Evolutionary conservation across 2,888 invertebrate species (phyloP), one percentile per base, ranked within the genome.

Genomic region (Xylota sylvarum): DNA sequence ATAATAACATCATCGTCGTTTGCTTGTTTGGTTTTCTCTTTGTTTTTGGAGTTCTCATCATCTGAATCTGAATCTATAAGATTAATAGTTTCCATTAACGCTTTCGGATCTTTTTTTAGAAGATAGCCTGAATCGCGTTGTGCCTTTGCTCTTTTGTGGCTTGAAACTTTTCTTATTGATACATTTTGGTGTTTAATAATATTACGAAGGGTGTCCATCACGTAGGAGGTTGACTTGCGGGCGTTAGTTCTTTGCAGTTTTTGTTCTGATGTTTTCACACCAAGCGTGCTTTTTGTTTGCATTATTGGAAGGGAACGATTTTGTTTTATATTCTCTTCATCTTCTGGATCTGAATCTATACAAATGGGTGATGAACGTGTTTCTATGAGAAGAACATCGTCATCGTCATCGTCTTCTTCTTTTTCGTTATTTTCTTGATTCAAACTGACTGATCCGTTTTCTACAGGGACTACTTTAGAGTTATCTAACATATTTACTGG

Each of bases 321-420:
- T 52, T 23, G 73, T 35, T 23, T 79, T 7, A 27, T 27, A 14
- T 23, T 46, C 17, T 83, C 78, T 2, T 74, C 87, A 14, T 89
- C 88, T 27, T 89, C 89, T 1, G 89, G 89, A 56, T 90, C 90
- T 2, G 90, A 89, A 74, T 89, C 89, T 30, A 90, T 77, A 46
- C 89, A 89, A 76, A 90, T 90, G 0, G 90, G 90, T 2, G 90
- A 90, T 43, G 89, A 88, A 5, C 89, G 89, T 0, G 88, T 88
- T 73, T 90, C 90, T 17, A 90, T 88, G 9, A 90, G 84, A 32
- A 89, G 86, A 3, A 90, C 90, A 70, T 90, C 90, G 52, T 89
- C 89, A 19, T 86, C 80, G 12, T 82, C 78, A 4, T 60, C 40
- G 17, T 9, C 58, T 5, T 46, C 23, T 1, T 23, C 23, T 23